Percentiles rank a stretch among this genome's conserved stretches.
phyloP scores from a whole-genome alignment of 2,888 invertebrate species.

The Gymnoscelis rufifasciata region DNA sequence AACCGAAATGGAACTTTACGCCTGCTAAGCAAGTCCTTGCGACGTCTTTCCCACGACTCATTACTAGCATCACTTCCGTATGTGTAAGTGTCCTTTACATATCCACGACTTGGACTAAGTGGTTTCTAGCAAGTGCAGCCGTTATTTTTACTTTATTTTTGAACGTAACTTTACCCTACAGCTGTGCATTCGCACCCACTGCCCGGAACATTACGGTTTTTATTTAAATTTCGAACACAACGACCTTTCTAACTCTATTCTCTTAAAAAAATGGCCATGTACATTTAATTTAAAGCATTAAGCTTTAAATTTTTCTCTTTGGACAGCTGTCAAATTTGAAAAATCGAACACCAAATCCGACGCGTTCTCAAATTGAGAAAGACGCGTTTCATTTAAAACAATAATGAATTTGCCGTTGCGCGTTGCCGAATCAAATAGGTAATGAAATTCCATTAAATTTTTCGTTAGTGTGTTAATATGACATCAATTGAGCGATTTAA shows the following conservation, averaged over 20 bases:
- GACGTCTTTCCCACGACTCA: constrained; percentile 56
- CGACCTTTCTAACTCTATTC: constrained; percentile 29
- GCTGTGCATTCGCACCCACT: constrained; percentile 54
- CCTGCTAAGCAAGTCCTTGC: constrained; percentile 35
- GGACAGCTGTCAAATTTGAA: constrained; percentile 52
- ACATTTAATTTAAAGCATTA: constrained; percentile 44
- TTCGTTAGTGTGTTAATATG: constrained; percentile 33
- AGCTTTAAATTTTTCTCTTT: too few relatives aligned
- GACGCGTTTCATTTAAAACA: constrained; percentile 75
- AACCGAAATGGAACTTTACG: constrained; percentile 35
- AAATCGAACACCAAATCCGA: constrained; percentile 49
- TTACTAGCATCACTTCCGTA: constrained; percentile 52
- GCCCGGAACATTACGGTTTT: constrained; percentile 74
- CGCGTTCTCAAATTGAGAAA: constrained; percentile 67
- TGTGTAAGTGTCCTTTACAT: constrained; percentile 39
- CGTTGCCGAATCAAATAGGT: constrained; percentile 62
- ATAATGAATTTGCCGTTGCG: constrained; percentile 60
- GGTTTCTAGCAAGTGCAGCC: constrained; percentile 23
- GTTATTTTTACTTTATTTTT: constrained; percentile 20
- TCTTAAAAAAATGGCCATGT: constrained; percentile 25
- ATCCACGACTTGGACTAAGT: constrained; percentile 27
- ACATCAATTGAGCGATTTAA: neutral
- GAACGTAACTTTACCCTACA: constrained; percentile 36
- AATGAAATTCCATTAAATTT: constrained; percentile 63
- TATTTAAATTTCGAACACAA: constrained; percentile 61